A percentile compares a stretch with the other conserved stretches of the same genome.
phyloP scores from a whole-genome alignment of 2,113 vertebrate genomes.

The Trematocara macrostoma region DNA sequence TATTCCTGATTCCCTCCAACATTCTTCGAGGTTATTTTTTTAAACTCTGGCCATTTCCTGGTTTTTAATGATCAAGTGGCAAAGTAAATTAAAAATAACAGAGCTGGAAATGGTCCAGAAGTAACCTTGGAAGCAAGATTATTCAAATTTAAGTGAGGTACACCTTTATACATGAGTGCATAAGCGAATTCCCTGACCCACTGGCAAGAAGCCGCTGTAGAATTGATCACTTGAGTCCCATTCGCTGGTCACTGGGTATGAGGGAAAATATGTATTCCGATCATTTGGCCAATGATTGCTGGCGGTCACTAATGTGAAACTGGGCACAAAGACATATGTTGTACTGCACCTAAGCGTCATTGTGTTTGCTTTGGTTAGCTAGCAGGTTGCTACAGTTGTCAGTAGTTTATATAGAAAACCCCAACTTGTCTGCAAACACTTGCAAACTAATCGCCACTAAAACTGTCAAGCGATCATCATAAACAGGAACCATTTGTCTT shows the following conservation, averaged over 20 bases:
- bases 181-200: not conserved
- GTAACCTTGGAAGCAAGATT: not conserved
- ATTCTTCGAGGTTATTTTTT: not conserved
- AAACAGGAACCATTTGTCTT: not conserved
- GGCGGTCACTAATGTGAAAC: not conserved
- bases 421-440: not conserved
- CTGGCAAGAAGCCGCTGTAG: not conserved
- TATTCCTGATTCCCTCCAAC: not conserved
- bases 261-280: not conserved
- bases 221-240: not conserved
- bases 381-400: not conserved
- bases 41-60: not conserved
- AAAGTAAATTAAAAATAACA: not conserved
- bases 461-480: not conserved
- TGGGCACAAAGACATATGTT: not conserved
- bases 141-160: not conserved
- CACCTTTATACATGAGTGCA: fast-evolving
- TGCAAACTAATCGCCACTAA: fast-evolving
- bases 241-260: not conserved
- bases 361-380: not conserved
- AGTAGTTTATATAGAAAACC: not conserved
- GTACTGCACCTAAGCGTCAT: fast-evolving
- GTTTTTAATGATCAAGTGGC: not conserved
- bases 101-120: not conserved
- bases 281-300: not conserved